Base-by-base conservation (phyloP, 2,113 vertebrate species). In the Ochotona curzoniae region DNA sequence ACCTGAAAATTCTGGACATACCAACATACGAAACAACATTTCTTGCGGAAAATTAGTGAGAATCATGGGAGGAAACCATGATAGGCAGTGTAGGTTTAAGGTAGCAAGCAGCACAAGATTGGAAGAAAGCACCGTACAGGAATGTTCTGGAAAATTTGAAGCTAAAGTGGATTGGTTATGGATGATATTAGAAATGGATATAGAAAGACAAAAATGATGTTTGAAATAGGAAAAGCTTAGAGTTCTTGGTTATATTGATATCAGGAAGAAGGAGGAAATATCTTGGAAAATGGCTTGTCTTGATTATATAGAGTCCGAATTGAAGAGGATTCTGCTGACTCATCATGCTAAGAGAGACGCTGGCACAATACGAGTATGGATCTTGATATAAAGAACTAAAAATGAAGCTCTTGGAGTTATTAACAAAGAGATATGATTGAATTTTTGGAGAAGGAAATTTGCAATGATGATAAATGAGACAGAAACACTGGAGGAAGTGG, bases 131-230 rank as follows among this genome's bases (percentile, higher is more conserved):
- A 17, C 30, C 67, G 26, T 5, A 32, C 63, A 87, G 8, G 17
- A 61, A 38, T 49, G 75, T n/a, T 95, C 70, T 89, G 13, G 20
- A 83, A 82, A 6, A 75, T 8, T 14, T 81, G 63, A 73, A 90
- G 18, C 30, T 64, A 82, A 85, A 32, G 12, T 80, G 9, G 28
- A 23, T 81, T 30, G 3, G 7, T 54, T 81, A 66, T 54, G 3
- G 8, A 17, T 60, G 44, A 74, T 47, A 35, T 14, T 74, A 54
- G 83, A 82, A 44, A 70, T 69, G 28, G 32, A 14, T 47, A 21
- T 60, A 63, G 67, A 9, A 83, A 93, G n/a, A 71, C 13, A 25
- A 57, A 7, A 32, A 61, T 28, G 21, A 35, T 54, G 1, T 86
- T 66, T 69, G 51, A 5, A 78, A 57, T 17, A n/a, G 6, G 35